Percentiles rank a stretch among this genome's conserved stretches.
phyloP scores from a whole-genome alignment of 1,140 invertebrate species.

The Drosophila littoralis region DNA sequence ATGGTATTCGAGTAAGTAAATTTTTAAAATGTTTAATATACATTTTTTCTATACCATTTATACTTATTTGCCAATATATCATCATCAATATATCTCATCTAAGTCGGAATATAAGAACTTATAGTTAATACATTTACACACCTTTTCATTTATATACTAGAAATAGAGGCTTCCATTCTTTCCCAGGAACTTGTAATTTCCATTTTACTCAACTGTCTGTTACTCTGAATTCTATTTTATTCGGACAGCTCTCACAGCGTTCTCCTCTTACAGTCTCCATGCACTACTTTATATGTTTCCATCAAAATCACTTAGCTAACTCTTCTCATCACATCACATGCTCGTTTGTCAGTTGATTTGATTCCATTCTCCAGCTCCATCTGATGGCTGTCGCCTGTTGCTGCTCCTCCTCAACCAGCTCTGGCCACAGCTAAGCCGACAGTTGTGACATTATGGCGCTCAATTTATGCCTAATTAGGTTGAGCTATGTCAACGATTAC shows the following conservation, averaged over 20 bases:
- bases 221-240: background rate
- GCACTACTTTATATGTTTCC: background rate
- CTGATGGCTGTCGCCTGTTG: background rate
- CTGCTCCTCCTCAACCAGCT: slow-evolving; percentile 1
- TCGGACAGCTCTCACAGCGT: background rate
- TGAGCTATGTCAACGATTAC: slow-evolving; percentile 78
- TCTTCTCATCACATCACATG: slow-evolving; percentile 41
- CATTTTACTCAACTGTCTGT: background rate
- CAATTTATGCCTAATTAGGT: slow-evolving; percentile 76
- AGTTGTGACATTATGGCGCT: slow-evolving; percentile 78
- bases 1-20: no score
- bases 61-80: no score
- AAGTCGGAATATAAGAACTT: no score
- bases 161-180: background rate
- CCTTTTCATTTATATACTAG: no score
- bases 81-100: no score
- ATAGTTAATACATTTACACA: no score
- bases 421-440: slow-evolving; percentile 60
- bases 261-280: slow-evolving; percentile 4
- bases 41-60: no score
- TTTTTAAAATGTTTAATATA: no score
- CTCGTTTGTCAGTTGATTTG: slow-evolving; percentile 39
- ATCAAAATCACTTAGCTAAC: slow-evolving; percentile 43
- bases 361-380: slow-evolving; percentile 4
- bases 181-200: background rate